Evolutionary conservation across 1,140 invertebrate genomes (phyloP), one percentile per base, ranked within the genome.

Genomic region (Trialeurodes vaporariorum): DNA sequence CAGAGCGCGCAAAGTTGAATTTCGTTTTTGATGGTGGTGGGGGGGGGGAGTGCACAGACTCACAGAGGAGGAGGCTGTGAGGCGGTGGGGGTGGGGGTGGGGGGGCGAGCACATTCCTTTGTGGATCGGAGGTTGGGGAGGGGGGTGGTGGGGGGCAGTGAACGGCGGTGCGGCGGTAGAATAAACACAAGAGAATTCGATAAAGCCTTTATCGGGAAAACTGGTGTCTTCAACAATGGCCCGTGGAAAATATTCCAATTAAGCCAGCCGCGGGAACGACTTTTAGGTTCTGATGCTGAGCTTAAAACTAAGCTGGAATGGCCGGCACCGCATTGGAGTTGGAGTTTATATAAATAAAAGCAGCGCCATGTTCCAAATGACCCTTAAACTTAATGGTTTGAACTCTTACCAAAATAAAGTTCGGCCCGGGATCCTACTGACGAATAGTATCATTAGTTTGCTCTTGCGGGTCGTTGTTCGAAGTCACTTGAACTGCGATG

Each of bases 401-500:
- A 49, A 49, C 34, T 49, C 34, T 49, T 49, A 17, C 5, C 34
- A 49, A 49, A 49, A 49, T 49, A 49, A 49, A 49, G 34, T 49
- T 49, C n/a, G 34, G 34, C 17, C 34, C 34, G 34, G 34, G 34
- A 5, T 49, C 34, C 34, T 49, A 49, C 17, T 49, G 34, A 49
- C 34, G 34, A 49, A 49, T 49, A 49, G 34, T 49, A 49, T 49
- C 34, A 49, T 49, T 49, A 49, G 34, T 49, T 49, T n/a, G n/a
- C 34, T 49, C 34, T 49, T 17, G 34, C n/a, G 34, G 34, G 34
- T 49, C 34, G 5, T 49, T 49, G 34, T 49, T 17, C 34, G 17
- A 17, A 49, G 34, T 49, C 34, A 49, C 34, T 49, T 49, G 34
- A 49, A 17, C 34, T 5, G 34, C 34, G 34, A n/a, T n/a, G n/a